These are phyloP conservation scores for Synergus japonicus DNA, from an alignment of 2,888 invertebrate species.

Conservation along the genomic window DNA sequence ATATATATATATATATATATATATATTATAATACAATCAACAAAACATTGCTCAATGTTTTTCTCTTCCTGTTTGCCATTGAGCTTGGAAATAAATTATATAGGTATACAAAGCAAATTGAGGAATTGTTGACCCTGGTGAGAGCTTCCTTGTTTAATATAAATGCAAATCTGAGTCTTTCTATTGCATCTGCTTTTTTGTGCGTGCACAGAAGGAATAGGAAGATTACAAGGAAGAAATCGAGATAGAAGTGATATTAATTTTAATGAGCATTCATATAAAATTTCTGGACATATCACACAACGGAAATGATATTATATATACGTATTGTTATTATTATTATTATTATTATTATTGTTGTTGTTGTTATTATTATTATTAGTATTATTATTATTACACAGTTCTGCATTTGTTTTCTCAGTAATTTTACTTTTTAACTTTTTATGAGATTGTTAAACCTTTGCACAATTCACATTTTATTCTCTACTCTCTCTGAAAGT, in stretches of 20 bases:
- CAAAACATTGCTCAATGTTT: too few species aligned
- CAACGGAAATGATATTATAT: too few species aligned
- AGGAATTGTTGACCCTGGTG: background rate
- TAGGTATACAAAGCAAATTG: background rate
- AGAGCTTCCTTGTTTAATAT: constrained; percentile 6
- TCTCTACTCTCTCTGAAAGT: constrained; percentile 22
- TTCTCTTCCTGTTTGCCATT: too few species aligned
- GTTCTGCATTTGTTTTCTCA: background rate
- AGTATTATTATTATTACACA: too few species aligned
- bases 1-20: too few species aligned
- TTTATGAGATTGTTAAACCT: constrained; percentile 29
- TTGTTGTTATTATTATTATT: too few species aligned
- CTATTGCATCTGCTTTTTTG: background rate
- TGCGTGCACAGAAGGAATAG: background rate
- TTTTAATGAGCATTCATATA: background rate
- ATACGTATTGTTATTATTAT: too few species aligned
- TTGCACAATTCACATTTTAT: constrained; percentile 11
- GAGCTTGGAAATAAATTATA: background rate
- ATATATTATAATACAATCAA: too few species aligned
- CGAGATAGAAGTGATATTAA: background rate
- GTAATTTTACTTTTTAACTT: background rate
- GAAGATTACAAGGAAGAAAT: background rate
- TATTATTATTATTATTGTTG: too few species aligned
- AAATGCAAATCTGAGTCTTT: constrained; percentile 24
- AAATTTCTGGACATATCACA: too few species aligned